These are phyloP conservation scores for Morpho achilles DNA, from an alignment of 2,888 invertebrate species.

Conservation along the genomic window DNA sequence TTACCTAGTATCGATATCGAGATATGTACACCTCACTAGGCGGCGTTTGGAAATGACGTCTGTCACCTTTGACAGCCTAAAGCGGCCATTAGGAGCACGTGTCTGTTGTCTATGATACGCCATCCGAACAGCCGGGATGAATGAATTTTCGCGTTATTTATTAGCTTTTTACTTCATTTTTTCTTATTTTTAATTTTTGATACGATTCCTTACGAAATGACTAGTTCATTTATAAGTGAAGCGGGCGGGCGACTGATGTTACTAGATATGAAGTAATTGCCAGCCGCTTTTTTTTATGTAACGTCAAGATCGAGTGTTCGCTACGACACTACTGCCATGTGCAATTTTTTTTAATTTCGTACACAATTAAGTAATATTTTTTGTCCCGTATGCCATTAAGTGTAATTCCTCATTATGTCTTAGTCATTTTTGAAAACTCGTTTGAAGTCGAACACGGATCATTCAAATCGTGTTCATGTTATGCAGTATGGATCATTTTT, in stretches of 20 bases:
- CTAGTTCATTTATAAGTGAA: slow-evolving; percentile 37
- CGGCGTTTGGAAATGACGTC: slow-evolving; percentile 13
- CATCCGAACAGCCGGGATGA: slow-evolving; percentile 13
- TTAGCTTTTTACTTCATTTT: slow-evolving; percentile 18
- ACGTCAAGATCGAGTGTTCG: slow-evolving; percentile 66
- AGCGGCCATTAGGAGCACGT: slow-evolving; percentile 8
- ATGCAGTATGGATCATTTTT: slow-evolving; percentile 7
- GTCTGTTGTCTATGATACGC: slow-evolving; percentile 9
- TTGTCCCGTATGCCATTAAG: slow-evolving; percentile 43
- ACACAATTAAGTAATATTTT: slow-evolving; percentile 60
- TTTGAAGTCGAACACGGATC: slow-evolving; percentile 3
- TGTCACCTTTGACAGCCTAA: slow-evolving; percentile 20
- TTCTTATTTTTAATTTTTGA: slow-evolving; percentile 27
- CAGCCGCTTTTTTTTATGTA: slow-evolving; percentile 71
- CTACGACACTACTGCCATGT: slow-evolving; percentile 75
- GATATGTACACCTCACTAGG: slow-evolving; percentile 24
- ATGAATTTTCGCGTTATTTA: slow-evolving; percentile 21
- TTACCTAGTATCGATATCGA: slow-evolving; percentile 37
- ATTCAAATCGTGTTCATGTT: slow-evolving; percentile 9
- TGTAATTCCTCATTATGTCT: slow-evolving; percentile 55
- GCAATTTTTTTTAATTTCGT: slow-evolving; percentile 64
- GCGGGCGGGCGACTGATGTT: slow-evolving; percentile 62
- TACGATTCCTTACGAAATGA: slow-evolving; percentile 27
- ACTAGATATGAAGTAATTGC: slow-evolving; percentile 72
- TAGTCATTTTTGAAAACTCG: slow-evolving; percentile 47